Conservation (phyloP, 2,888 invertebrate genomes). For the Perizoma affinitatum region DNA sequence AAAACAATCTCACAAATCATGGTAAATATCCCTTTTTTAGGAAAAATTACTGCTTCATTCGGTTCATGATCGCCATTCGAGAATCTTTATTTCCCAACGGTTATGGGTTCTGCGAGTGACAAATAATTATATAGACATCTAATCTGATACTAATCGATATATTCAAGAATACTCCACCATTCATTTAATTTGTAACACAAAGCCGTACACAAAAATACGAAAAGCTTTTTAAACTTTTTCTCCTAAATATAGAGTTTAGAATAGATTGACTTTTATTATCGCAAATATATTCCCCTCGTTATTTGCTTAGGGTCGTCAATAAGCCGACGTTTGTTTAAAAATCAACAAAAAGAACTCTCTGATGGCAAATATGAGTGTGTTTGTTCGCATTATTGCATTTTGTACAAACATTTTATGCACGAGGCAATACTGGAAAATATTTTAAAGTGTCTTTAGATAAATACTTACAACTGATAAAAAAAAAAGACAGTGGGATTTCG, state of each 20-base stretch:
- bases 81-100: too few relatives aligned
- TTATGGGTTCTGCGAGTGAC: too few relatives aligned
- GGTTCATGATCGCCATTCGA: too few relatives aligned
- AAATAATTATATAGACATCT: neutral
- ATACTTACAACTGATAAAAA: neutral
- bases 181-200: constrained; percentile 51
- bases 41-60: too few relatives aligned
- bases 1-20: too few relatives aligned
- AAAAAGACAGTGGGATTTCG: too few relatives aligned
- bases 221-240: constrained; percentile 4
- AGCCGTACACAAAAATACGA: constrained; percentile 22
- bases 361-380: constrained; percentile 40
- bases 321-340: constrained; percentile 25
- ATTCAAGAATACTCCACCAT: constrained; percentile 19
- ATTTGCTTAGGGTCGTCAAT: constrained; percentile 47
- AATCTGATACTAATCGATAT: constrained; percentile 26
- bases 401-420: constrained; percentile 28
- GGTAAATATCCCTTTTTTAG: too few relatives aligned
- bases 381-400: constrained; percentile 34
- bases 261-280: constrained; percentile 19
- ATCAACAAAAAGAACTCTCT: constrained; percentile 46
- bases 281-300: constrained; percentile 63
- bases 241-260: constrained; percentile 8
- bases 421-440: neutral
- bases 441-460: neutral